Base-by-base conservation (phyloP, 1,140 invertebrate species). In the Sarcophaga peregrina region DNA sequence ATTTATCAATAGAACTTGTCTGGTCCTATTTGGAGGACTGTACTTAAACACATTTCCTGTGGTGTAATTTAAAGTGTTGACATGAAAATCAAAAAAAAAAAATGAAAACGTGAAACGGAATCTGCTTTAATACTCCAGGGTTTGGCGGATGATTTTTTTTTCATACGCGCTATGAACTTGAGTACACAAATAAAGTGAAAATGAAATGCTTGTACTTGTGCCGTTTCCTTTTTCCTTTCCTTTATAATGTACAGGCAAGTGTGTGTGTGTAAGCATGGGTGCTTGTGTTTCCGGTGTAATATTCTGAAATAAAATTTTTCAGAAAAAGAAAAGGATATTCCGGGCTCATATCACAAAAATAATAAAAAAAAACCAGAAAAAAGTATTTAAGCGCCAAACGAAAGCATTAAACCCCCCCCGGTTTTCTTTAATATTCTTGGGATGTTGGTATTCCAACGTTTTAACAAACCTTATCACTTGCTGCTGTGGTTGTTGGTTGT, bases 281-380 rank as follows among this genome's bases (percentile, higher is more conserved):
- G 25, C 1, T 68, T 68, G 62, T 68, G 62, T 68, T 68, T 68
- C 62, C 62, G 62, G 62, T 68, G 20, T 68, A 68, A 68, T 68
- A 68, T 37, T 37, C 25, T 68, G n/a, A 68, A 68, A 68, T 68
- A n/a, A 68, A 68, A n/a, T n/a, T n/a, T n/a, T n/a, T n/a, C n/a
- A n/a, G n/a, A n/a, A n/a, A n/a, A n/a, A n/a, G n/a, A 37, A 37
- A 62, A 68, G 17, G n/a, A 17, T 68, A 52, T 37, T 1, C 25
- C 4, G 62, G 8, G 62, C 62, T 68, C n/a, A 68, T 68, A 68
- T 68, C 5, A 20, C n/a, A n/a, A n/a, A n/a, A n/a, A n/a, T n/a
- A n/a, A n/a, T n/a, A n/a, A n/a, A n/a, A n/a, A n/a, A 68, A 17
- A 6, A 20, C 8, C n/a, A 68, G 3, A n/a, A 68, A 20, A 68